These are phyloP conservation scores for Portevinia maculata DNA, from an alignment of 2,888 invertebrate genomes.

Conservation along the genomic window DNA sequence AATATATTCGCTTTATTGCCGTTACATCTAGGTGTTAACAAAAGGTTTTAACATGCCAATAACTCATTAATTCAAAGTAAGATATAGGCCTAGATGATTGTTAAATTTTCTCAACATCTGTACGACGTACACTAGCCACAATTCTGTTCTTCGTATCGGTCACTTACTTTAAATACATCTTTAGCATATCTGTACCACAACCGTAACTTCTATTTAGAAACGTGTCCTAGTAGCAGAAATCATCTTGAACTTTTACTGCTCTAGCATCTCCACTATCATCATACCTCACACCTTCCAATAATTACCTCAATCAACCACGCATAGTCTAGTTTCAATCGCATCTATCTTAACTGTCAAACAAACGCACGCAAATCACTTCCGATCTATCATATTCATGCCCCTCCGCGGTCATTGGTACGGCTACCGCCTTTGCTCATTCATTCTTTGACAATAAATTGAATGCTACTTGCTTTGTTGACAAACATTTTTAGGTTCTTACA, in stretches of 20 bases:
- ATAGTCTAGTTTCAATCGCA: not conserved
- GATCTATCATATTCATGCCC: constrained; percentile 19
- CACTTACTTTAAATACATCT: too few species aligned
- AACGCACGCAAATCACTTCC: constrained; percentile 26
- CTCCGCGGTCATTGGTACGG: not conserved
- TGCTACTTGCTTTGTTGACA: constrained; percentile 49
- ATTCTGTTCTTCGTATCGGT: too few species aligned
- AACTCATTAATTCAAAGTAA: too few species aligned
- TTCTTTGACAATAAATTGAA: constrained; percentile 32
- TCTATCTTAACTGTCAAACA: constrained; percentile 22
- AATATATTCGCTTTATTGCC: too few species aligned
- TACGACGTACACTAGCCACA: too few species aligned
- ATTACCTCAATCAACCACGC: not conserved
- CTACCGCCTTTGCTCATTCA: not conserved
- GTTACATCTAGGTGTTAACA: too few species aligned
- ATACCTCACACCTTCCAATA: not conserved
- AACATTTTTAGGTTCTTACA: constrained; percentile 54
- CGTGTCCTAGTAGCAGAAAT: too few species aligned
- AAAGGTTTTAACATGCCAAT: too few species aligned
- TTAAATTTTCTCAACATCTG: too few species aligned
- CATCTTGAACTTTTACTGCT: too few species aligned
- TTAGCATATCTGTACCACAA: too few species aligned
- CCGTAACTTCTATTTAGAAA: not conserved
- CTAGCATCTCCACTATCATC: not conserved
- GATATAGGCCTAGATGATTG: too few species aligned